These are phyloP conservation scores for Sycobia sp. DNA, from an alignment of 1,140 invertebrate species.

Conservation along the genomic window DNA sequence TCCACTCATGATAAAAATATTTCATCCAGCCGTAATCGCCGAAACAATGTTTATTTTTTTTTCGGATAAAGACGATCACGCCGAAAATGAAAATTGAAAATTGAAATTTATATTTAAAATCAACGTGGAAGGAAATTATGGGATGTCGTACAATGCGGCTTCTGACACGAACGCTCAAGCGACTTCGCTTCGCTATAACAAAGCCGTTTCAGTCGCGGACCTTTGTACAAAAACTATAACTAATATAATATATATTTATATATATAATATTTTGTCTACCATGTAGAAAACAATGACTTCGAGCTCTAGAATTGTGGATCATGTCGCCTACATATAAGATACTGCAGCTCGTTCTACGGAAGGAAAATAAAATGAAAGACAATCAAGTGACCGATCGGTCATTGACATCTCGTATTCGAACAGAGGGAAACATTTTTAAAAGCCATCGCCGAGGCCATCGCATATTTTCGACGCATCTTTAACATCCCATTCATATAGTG, in stretches of 20 bases:
- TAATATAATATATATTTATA: slow-evolving; percentile 49
- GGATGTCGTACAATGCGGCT: slow-evolving; percentile 19
- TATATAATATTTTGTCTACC: slow-evolving; percentile 49
- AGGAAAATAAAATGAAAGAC: too few relatives aligned
- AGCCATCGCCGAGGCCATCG: too few relatives aligned
- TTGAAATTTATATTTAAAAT: slow-evolving; percentile 24
- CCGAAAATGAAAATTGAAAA: neutral
- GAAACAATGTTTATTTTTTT: slow-evolving; percentile 9
- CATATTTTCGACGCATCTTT: too few relatives aligned
- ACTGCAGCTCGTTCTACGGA: too few relatives aligned
- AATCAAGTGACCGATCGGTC: too few relatives aligned
- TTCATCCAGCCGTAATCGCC: neutral
- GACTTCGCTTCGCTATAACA: slow-evolving; percentile 24
- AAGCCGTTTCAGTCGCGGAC: slow-evolving; percentile 41
- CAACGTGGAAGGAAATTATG: slow-evolving; percentile 9
- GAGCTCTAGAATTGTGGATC: slow-evolving; percentile 21
- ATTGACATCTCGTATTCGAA: too few relatives aligned
- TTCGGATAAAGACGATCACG: neutral
- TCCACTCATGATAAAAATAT: slow-evolving; percentile 16
- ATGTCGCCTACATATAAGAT: slow-evolving; percentile 1
- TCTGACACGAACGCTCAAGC: slow-evolving; percentile 20
- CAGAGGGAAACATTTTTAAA: too few relatives aligned
- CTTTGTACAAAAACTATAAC: slow-evolving; percentile 57
- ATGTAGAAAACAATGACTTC: slow-evolving; percentile 46
- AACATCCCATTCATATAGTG: too few relatives aligned